phyloP scores from a whole-genome alignment of 2,113 vertebrate species.

The Cynocephalus volans region DNA sequence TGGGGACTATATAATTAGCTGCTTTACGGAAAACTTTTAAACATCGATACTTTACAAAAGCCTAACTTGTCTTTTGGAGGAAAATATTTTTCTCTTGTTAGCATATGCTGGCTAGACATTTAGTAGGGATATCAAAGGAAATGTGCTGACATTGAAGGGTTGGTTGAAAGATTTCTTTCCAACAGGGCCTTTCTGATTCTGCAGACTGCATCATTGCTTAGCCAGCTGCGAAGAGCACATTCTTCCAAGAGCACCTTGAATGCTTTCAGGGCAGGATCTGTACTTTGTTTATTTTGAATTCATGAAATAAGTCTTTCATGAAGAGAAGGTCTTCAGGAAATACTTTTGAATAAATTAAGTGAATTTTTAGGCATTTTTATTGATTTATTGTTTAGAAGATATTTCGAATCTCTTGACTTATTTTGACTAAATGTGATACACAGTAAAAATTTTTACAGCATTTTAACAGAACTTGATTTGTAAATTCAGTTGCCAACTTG shows the following conservation, averaged over 20 bases:
- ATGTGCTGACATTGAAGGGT: not conserved
- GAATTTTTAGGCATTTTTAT: not conserved
- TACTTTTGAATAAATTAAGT: not conserved
- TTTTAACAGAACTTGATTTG: constrained; percentile 19
- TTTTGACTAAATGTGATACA: not conserved
- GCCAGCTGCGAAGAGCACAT: fast-evolving
- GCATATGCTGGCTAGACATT: not conserved
- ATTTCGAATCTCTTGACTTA: not conserved
- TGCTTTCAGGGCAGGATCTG: no score
- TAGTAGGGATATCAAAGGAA: not conserved
- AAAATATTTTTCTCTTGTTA: not conserved
- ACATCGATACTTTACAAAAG: not conserved
- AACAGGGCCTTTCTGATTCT: not conserved
- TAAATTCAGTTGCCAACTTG: not conserved
- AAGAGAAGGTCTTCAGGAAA: not conserved
- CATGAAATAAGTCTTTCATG: not conserved
- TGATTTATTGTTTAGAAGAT: not conserved
- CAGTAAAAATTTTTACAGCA: not conserved
- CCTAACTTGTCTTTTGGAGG: not conserved
- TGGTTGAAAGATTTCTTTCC: not conserved
- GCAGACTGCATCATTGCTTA: fast-evolving
- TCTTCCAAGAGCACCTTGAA: no score
- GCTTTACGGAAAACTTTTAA: not conserved
- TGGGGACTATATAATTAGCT: not conserved
- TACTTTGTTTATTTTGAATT: no score